These are phyloP conservation scores for Seladonia tumulorum DNA, from an alignment of 2,888 invertebrate genomes.

Conservation along the genomic window DNA sequence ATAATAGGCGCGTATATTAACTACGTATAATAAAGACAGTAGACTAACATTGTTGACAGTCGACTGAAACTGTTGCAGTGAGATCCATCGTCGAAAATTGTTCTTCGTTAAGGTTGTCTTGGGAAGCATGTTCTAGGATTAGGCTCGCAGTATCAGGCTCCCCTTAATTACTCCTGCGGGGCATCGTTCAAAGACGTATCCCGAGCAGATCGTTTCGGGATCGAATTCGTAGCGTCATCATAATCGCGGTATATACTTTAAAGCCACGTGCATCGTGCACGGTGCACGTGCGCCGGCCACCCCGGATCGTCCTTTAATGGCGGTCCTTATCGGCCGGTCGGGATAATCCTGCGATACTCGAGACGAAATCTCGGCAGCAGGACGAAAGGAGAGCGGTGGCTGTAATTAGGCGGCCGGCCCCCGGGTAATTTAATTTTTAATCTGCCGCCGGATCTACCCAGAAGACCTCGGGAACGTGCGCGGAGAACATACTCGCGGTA, in stretches of 20 bases:
- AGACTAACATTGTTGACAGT: too few species aligned
- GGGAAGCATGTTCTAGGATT: background rate
- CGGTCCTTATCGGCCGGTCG: conserved; percentile 54
- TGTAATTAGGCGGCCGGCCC: conserved; percentile 24
- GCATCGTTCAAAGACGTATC: conserved; percentile 35
- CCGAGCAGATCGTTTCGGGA: conserved; percentile 36
- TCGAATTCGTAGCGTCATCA: conserved; percentile 25
- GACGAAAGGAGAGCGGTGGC: conserved; percentile 8
- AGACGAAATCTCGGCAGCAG: conserved; percentile 11
- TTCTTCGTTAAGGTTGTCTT: background rate
- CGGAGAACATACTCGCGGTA: conserved; percentile 6
- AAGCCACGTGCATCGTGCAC: conserved; percentile 55
- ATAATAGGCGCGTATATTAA: background rate
- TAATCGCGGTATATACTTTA: conserved; percentile 18
- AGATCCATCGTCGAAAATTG: background rate
- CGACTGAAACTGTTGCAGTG: background rate
- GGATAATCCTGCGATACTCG: conserved; percentile 42
- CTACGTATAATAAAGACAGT: too few species aligned
- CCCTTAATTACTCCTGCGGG: conserved; percentile 71
- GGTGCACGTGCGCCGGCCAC: conserved; percentile 45
- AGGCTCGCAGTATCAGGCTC: background rate
- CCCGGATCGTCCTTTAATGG: conserved; percentile 54
- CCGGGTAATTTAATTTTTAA: conserved; percentile 28
- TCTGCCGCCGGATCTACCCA: conserved; percentile 18
- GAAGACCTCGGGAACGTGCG: background rate